phyloP scores from a whole-genome alignment of 2,888 invertebrate genomes.

The Netelia virgata region DNA sequence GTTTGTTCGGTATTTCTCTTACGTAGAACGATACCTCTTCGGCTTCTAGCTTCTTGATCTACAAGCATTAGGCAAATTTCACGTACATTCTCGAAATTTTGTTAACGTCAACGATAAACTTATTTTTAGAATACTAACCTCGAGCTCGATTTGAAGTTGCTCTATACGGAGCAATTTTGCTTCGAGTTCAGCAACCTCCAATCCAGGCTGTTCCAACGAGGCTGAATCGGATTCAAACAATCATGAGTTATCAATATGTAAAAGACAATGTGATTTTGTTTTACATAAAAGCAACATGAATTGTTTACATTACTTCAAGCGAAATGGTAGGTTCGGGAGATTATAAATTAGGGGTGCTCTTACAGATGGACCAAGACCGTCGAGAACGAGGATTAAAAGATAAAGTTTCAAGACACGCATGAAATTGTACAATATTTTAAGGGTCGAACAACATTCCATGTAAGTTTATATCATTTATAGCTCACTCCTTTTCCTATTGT shows the following conservation, averaged over 20 bases:
- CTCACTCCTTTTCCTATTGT: slow-evolving; percentile 23
- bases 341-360: slow-evolving; percentile 52
- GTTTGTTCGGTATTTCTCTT: slow-evolving; percentile 90
- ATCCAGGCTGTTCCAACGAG: slow-evolving; percentile 82
- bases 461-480: slow-evolving; percentile 68
- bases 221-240: slow-evolving; percentile 73
- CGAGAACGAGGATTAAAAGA: slow-evolving; percentile 19
- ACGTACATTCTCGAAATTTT: background rate
- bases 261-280: slow-evolving; percentile 46
- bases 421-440: slow-evolving; percentile 76
- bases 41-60: slow-evolving; percentile 88
- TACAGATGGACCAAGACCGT: slow-evolving; percentile 43
- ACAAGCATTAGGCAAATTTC: slow-evolving; percentile 68
- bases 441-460: slow-evolving; percentile 74
- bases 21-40: slow-evolving; percentile 87
- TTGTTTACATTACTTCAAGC: slow-evolving; percentile 74
- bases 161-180: slow-evolving; percentile 88
- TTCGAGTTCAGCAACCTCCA: slow-evolving; percentile 84
- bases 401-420: slow-evolving; percentile 62
- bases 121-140: slow-evolving; percentile 83
- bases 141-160: slow-evolving; percentile 88
- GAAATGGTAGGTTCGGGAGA: slow-evolving; percentile 38
- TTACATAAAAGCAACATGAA: slow-evolving; percentile 74
- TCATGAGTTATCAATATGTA: slow-evolving; percentile 54
- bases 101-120: background rate